A percentile compares a stretch with the other conserved stretches of the same genome.
phyloP scores from a whole-genome alignment of 2,797 vertebrate genomes.

The Enteromius viviparus region DNA sequence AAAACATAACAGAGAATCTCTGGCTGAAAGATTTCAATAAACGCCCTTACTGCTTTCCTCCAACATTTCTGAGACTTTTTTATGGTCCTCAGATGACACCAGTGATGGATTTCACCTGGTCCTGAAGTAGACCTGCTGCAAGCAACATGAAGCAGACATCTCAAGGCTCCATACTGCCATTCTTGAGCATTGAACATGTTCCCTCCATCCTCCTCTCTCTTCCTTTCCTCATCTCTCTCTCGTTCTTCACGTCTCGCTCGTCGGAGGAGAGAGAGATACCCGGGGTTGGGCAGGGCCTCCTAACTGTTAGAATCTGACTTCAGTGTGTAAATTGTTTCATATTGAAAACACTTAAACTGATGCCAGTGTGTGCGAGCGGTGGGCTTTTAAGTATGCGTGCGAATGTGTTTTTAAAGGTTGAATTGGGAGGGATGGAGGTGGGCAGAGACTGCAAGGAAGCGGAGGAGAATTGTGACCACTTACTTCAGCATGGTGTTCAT shows the following conservation, averaged over 20 bases:
- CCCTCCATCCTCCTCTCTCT: slow-evolving; percentile 67
- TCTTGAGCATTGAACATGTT: slow-evolving; percentile 47
- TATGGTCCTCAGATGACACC: slow-evolving; percentile 76
- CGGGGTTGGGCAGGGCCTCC: slow-evolving; percentile 70
- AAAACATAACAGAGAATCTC: slow-evolving; percentile 37
- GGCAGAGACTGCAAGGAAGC: slow-evolving; percentile 50
- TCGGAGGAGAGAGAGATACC: slow-evolving; percentile 67
- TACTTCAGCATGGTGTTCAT: slow-evolving; percentile 43
- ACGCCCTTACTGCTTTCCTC: neutral
- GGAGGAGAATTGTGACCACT: slow-evolving; percentile 41
- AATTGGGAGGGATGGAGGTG: slow-evolving; percentile 26
- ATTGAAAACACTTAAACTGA: slow-evolving; percentile 81
- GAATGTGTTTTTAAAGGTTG: slow-evolving; percentile 61
- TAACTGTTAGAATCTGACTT: slow-evolving; percentile 88
- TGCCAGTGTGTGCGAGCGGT: slow-evolving; percentile 49
- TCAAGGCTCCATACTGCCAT: slow-evolving; percentile 70
- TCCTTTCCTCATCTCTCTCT: slow-evolving; percentile 61
- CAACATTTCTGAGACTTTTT: neutral
- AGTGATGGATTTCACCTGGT: slow-evolving; percentile 84
- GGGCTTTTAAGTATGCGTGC: slow-evolving; percentile 49
- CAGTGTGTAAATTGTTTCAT: slow-evolving; percentile 84
- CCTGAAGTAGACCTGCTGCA: slow-evolving; percentile 73
- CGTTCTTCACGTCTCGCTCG: slow-evolving; percentile 58
- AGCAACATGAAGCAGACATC: slow-evolving; percentile 71
- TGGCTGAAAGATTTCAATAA: neutral